These are phyloP conservation scores for Rhinopithecus roxellana DNA, from an alignment of 2,113 vertebrate species.

Conservation along the genomic window DNA sequence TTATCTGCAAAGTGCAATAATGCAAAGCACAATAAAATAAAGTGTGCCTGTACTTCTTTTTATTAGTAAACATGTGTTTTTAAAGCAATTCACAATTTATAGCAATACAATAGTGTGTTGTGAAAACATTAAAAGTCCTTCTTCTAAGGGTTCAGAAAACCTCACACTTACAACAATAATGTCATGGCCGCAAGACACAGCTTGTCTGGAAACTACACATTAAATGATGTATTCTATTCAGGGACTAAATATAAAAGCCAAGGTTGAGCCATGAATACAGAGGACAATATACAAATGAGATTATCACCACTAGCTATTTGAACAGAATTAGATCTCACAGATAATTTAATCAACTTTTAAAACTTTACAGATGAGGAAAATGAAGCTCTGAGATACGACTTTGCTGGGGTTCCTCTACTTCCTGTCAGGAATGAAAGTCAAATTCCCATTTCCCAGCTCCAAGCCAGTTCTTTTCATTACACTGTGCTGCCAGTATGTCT, in stretches of 20 bases:
- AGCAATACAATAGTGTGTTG: neutral
- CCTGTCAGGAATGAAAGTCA: neutral
- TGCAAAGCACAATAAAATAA: neutral
- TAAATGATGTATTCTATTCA: slow-evolving; percentile 14
- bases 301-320: neutral
- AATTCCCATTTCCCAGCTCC: neutral
- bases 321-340: neutral
- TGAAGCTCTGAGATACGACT: neutral
- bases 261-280: neutral
- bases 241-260: slow-evolving; percentile 28
- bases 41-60: neutral
- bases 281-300: neutral
- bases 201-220: neutral
- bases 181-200: neutral
- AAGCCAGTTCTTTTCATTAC: neutral
- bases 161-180: neutral
- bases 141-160: neutral
- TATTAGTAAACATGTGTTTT: slow-evolving; percentile 10
- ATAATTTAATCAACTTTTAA: neutral
- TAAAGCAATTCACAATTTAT: slow-evolving; percentile 32
- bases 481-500: neutral
- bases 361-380: neutral
- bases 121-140: neutral
- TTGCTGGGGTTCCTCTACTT: neutral
- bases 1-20: neutral